Evolutionary conservation across 2,113 vertebrate genomes (phyloP).

Genomic region (Penelope pileata): DNA sequence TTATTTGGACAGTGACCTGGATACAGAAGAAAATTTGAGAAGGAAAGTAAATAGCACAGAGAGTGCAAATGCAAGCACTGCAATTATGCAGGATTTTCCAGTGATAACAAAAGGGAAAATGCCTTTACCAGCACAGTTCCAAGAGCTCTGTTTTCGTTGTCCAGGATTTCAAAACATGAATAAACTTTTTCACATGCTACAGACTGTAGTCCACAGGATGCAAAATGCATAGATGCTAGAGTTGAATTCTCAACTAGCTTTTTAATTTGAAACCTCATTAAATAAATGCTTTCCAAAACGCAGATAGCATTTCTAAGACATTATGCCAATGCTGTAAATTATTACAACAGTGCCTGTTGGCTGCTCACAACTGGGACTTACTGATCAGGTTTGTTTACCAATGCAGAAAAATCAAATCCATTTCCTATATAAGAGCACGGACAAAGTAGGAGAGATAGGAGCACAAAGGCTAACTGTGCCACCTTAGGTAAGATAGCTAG

Average conservation of each 20-base stretch:
- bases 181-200: background rate
- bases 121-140: background rate
- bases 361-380: background rate
- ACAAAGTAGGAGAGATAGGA: background rate
- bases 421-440: background rate
- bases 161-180: background rate
- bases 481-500: background rate
- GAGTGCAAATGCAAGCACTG: background rate
- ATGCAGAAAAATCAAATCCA: background rate
- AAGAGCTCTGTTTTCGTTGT: conserved; percentile 19
- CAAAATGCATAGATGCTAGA: background rate
- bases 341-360: background rate
- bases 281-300: background rate
- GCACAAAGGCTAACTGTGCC: background rate
- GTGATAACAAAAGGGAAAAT: conserved; percentile 5
- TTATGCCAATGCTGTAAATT: background rate
- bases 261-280: conserved; percentile 35
- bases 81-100: background rate
- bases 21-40: background rate
- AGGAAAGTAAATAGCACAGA: conserved; percentile 17
- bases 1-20: background rate
- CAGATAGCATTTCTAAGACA: background rate
- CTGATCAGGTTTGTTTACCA: background rate
- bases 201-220: background rate
- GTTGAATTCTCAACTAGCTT: background rate